Percentiles rank a stretch among this genome's conserved stretches.
These are phyloP conservation scores for Aphelocoma coerulescens DNA, from an alignment of 2,113 vertebrate species.

Conservation along the genomic window DNA sequence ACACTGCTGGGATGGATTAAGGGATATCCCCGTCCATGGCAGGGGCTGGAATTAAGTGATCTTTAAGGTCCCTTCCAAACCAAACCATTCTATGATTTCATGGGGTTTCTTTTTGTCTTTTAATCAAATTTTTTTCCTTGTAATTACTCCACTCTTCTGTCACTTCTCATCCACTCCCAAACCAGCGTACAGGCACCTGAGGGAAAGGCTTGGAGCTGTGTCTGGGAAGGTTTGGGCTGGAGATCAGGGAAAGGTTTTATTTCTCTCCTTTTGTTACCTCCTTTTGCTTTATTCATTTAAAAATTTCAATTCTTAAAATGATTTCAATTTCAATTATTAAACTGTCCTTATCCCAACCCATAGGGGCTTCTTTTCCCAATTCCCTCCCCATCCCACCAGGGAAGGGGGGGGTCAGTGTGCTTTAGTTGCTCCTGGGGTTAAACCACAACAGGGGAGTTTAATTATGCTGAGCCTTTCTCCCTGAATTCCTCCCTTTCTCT, in stretches of 20 bases:
- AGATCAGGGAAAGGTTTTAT: neutral
- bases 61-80: neutral
- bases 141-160: neutral
- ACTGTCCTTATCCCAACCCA: neutral
- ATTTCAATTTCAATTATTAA: neutral
- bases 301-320: neutral
- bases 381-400: neutral
- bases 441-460: neutral
- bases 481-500: neutral
- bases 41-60: neutral
- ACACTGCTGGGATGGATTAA: neutral
- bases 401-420: neutral
- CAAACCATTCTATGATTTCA: neutral
- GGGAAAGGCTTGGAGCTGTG: neutral
- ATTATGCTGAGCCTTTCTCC: neutral
- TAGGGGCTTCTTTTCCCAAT: accelerated
- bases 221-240: too few relatives aligned
- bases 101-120: neutral
- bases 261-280: neutral
- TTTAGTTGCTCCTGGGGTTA: neutral
- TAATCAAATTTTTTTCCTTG: neutral
- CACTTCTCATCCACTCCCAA: neutral
- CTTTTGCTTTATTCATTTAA: neutral
- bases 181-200: neutral
- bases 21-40: neutral